phyloP scores from a whole-genome alignment of 37 sponge, comb jelly and placozoan genomes.

The Cliona cf. orientalis region DNA sequence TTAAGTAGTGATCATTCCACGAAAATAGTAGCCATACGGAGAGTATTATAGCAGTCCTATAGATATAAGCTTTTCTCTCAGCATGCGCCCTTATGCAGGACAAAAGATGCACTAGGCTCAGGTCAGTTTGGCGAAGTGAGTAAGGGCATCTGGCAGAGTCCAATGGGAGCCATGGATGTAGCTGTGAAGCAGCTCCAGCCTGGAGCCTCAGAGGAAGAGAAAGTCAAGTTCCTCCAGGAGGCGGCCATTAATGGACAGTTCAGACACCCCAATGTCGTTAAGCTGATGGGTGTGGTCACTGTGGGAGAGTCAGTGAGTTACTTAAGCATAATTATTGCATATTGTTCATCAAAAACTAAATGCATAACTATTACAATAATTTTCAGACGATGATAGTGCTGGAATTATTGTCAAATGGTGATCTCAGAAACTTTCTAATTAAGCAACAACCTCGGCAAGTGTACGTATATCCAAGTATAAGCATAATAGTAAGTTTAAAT shows the following conservation, averaged over 20 bases:
- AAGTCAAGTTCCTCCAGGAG: conserved; percentile 45
- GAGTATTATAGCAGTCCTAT: neutral
- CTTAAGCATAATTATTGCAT: neutral
- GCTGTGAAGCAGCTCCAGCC: conserved; percentile 33
- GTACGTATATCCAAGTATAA: neutral
- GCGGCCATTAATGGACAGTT: conserved; percentile 52
- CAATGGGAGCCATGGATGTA: conserved; percentile 21
- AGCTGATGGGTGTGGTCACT: conserved; percentile 35
- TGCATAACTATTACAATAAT: neutral
- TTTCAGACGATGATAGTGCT: conserved; percentile 65
- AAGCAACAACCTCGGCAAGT: conserved; percentile 32
- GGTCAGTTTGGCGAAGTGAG: conserved; percentile 30
- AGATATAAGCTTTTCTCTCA: too few relatives aligned
- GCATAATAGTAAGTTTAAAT: neutral
- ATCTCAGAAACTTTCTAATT: conserved; percentile 31
- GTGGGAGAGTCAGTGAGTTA: conserved; percentile 35
- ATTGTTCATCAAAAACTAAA: neutral
- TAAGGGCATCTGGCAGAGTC: conserved; percentile 33
- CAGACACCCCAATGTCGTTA: conserved; percentile 43
- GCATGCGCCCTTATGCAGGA: neutral
- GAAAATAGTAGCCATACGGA: neutral
- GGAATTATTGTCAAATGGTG: conserved; percentile 63
- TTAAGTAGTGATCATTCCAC: too few relatives aligned
- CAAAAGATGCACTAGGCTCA: conserved; percentile 2
- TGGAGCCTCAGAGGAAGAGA: conserved; percentile 21